Base-by-base conservation (phyloP, 2,888 invertebrate genomes). In the Nomada fucata region DNA sequence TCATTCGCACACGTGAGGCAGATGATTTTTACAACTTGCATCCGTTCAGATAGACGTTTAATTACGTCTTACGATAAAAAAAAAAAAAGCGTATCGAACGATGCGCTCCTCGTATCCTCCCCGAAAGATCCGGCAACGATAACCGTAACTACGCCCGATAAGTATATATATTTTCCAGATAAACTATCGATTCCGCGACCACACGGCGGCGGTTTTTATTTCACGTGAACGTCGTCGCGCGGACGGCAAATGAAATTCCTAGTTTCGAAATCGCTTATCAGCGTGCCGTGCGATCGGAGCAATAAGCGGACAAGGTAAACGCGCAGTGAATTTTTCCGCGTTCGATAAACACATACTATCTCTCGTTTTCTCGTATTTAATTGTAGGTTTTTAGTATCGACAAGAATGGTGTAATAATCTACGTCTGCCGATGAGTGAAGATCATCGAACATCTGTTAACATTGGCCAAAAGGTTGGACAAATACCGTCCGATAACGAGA, bases 221-320 rank as follows among this genome's bases (percentile, higher is more conserved):
- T 26, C 52, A 13, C 20, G 7, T n/a, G 36, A 13, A 13, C 18
- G 0, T 0, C 65, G 50, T 29, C 15, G 26, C 26, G 42, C 29
- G 29, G 53, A 57, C 23, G n/a, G 55, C 71, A 67, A 71, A 61
- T 61, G 57, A 44, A 47, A 72, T 55, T 68, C 44, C 42, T n/a
- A 57, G 44, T 72, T 72, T 80, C 79, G 80, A 78, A 80, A 78
- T n/a, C 15, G 23, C 52, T 72, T 78, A 80, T 80, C 80, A 42
- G 47, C 18, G 26, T 13, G 15, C 44, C 23, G 44, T 5, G 47
- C 53, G 26, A 63, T 63, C 36, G 52, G 3, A 29, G 29, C 29
- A 71, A 26, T 47, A 36, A 65, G 61, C 47, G 47, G 20, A 53
- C 44, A 9, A 20, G 10, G 20, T 36, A 71, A 67, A 77, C 23